Conservation (phyloP, 2,113 vertebrate genomes). For the Trochalopteron elliotii region DNA sequence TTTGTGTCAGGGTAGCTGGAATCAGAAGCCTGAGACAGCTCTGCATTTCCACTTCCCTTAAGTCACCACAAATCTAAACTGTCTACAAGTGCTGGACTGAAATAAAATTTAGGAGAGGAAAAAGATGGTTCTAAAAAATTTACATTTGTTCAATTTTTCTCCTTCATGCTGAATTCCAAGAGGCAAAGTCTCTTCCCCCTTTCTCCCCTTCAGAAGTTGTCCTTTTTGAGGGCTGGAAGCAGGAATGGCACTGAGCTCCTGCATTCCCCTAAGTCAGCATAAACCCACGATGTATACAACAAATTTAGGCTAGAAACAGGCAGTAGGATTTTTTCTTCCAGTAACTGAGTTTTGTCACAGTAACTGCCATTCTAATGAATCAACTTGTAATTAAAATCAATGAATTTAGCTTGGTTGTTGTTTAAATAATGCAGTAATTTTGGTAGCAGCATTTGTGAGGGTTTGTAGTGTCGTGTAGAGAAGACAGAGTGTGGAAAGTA, state of each 20-base stretch:
- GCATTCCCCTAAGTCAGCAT: not conserved
- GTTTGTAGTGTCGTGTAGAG: not conserved
- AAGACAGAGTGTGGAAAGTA: not conserved
- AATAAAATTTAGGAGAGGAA: not conserved
- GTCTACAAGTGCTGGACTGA: not conserved
- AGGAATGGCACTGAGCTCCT: not conserved
- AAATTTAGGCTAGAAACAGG: not conserved
- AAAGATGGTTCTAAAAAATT: not conserved
- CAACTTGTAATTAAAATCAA: not conserved
- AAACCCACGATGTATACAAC: accelerated
- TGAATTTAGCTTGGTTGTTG: not conserved
- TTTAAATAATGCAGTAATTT: not conserved
- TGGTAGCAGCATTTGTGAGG: not conserved
- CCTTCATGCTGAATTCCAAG: not conserved
- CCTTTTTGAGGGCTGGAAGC: not conserved
- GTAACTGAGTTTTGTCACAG: not conserved
- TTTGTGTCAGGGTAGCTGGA: accelerated
- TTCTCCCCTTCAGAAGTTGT: not conserved
- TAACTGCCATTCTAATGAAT: not conserved
- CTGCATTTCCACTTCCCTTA: not conserved
- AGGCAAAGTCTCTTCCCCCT: not conserved
- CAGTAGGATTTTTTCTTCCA: not conserved
- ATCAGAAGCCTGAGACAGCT: not conserved
- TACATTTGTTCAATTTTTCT: not conserved
- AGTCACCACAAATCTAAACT: not conserved